These are phyloP conservation scores for Myocastor coypus DNA, from an alignment of 2,113 vertebrate species.

Conservation along the genomic window DNA sequence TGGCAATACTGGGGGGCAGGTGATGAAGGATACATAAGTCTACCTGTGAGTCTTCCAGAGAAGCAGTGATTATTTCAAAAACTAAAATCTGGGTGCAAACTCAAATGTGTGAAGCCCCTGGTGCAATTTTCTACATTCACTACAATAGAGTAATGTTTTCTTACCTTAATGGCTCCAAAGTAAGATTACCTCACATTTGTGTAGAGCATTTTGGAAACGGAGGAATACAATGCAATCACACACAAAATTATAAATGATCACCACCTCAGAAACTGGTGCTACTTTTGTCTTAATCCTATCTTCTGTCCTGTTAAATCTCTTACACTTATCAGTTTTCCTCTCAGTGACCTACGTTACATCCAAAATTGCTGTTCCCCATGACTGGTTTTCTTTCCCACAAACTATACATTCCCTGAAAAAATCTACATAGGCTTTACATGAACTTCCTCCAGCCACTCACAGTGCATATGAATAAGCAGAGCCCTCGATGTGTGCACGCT, in stretches of 20 bases:
- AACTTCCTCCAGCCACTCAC: neutral
- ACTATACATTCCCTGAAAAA: neutral
- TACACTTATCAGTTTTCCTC: neutral
- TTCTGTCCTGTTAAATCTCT: neutral
- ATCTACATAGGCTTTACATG: neutral
- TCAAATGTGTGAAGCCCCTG: conserved; percentile 9
- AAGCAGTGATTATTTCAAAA: conserved; percentile 38
- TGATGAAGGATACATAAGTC: neutral
- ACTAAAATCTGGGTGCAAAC: neutral
- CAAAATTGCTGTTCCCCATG: neutral
- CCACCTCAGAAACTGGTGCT: neutral
- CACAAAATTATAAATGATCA: neutral
- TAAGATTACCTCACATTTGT: neutral
- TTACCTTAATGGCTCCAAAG: neutral
- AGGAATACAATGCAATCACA: neutral
- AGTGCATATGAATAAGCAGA: neutral
- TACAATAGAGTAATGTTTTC: neutral
- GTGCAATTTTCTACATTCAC: neutral
- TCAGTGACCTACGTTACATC: neutral
- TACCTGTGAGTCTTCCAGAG: neutral
- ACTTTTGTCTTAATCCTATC: neutral
- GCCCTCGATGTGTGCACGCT: neutral
- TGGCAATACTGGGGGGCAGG: neutral
- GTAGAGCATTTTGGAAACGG: conserved; percentile 35
- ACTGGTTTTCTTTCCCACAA: neutral